Conservation (phyloP, 1,140 invertebrate genomes). For the Artemia franciscana region DNA sequence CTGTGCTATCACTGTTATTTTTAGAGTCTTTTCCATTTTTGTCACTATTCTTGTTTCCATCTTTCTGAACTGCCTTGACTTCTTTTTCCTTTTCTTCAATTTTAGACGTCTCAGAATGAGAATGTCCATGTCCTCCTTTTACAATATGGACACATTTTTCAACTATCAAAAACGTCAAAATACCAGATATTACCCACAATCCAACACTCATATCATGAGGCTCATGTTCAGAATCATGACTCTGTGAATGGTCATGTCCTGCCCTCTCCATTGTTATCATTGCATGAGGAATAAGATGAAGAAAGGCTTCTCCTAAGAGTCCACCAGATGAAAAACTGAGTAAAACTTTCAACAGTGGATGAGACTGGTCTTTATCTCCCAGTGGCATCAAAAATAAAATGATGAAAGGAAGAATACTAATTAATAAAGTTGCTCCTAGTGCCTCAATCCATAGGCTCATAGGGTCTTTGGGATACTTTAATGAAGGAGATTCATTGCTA, state of each 20-base stretch:
- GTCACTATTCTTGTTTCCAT: no score
- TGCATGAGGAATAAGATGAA: constrained; percentile 89
- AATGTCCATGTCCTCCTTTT: constrained; percentile 50
- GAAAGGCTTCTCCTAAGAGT: constrained; percentile 72
- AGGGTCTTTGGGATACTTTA: no score
- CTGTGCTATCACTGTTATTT: no score
- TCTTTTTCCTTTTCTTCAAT: no score
- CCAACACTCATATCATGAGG: constrained; percentile 58
- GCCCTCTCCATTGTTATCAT: constrained; percentile 32
- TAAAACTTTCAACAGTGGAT: constrained; percentile 63
- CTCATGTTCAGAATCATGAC: constrained; percentile 25
- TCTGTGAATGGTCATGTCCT: constrained; percentile 23
- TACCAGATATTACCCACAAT: constrained; percentile 70
- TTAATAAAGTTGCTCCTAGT: constrained; percentile 64
- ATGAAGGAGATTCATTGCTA: no score
- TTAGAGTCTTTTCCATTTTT: no score
- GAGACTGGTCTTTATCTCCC: constrained; percentile 55
- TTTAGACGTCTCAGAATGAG: no score
- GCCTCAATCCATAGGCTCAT: constrained; percentile 45
- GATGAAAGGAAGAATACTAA: constrained; percentile 79
- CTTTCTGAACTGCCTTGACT: no score
- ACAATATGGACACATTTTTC: constrained; percentile 78
- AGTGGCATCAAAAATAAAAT: constrained; percentile 83
- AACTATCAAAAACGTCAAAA: constrained; percentile 67
- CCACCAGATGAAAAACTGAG: constrained; percentile 86